phyloP scores from a whole-genome alignment of 30 jellyfish, hydroid and myxozoan genomes.

The Hydractinia symbiolongicarpus region DNA sequence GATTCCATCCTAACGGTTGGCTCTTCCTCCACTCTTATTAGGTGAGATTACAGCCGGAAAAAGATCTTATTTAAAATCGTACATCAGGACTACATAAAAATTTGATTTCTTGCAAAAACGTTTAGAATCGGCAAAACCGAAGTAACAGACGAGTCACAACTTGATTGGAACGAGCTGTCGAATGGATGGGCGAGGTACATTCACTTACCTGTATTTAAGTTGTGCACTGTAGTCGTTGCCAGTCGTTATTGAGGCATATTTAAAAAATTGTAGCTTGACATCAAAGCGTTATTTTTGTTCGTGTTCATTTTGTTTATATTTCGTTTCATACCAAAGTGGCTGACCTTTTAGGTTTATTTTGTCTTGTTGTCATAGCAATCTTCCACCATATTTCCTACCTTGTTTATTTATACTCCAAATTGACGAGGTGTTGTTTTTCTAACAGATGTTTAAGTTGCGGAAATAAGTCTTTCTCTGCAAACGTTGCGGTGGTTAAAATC shows the following conservation, averaged over 20 bases:
- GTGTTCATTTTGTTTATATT: neutral
- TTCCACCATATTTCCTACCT: neutral
- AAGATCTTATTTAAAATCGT: neutral
- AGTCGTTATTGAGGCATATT: too few relatives aligned
- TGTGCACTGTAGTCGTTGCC: neutral
- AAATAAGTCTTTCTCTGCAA: too few relatives aligned
- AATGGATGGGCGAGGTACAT: conserved; percentile 82
- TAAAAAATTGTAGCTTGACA: too few relatives aligned
- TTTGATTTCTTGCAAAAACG: neutral
- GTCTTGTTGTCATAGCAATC: neutral
- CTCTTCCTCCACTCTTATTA: neutral
- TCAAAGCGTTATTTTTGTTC: neutral
- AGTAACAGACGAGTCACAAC: conserved; percentile 45
- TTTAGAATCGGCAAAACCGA: conserved; percentile 43
- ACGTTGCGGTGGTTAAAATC: neutral
- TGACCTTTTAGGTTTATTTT: neutral
- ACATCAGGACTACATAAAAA: neutral
- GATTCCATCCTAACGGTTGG: neutral
- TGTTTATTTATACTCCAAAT: too few relatives aligned
- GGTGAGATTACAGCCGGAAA: too few relatives aligned
- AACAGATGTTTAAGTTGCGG: neutral
- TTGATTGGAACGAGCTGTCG: conserved; percentile 63
- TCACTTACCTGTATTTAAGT: neutral
- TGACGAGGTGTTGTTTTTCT: neutral
- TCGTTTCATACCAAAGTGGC: neutral